phyloP scores from a whole-genome alignment of 2,888 invertebrate species.

The Eretmocerus hayati region DNA sequence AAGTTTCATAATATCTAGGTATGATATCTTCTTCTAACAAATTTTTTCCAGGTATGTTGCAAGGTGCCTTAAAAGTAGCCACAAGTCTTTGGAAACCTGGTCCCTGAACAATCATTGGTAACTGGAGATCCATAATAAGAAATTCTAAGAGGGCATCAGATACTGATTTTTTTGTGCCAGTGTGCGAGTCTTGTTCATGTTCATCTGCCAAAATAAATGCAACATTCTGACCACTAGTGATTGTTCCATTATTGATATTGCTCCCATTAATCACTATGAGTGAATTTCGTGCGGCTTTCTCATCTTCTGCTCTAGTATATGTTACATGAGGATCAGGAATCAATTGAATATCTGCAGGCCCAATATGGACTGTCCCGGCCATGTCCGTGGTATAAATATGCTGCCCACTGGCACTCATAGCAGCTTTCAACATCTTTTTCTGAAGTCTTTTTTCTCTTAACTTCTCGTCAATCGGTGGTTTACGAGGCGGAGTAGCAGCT shows the following conservation, averaged over 20 bases:
- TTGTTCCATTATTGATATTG: conserved; percentile 10
- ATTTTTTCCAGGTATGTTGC: conserved; percentile 48
- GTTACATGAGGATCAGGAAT: conserved; percentile 43
- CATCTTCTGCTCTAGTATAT: conserved; percentile 32
- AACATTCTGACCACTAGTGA: conserved; percentile 32
- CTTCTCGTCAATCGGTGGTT: conserved; percentile 35
- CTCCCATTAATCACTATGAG: conserved; percentile 37
- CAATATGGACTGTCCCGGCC: conserved; percentile 46
- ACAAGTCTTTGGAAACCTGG: conserved; percentile 47
- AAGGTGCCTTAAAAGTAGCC: conserved; percentile 46
- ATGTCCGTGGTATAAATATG: conserved; percentile 45
- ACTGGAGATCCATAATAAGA: conserved; percentile 47
- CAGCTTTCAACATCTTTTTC: conserved; percentile 37
- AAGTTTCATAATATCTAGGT: conserved; percentile 46
- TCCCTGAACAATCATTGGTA: conserved; percentile 49
- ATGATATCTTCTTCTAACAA: conserved; percentile 48
- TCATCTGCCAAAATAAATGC: conserved; percentile 41
- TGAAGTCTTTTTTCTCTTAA: conserved; percentile 40
- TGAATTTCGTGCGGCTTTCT: conserved; percentile 35
- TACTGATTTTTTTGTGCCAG: conserved; percentile 37
- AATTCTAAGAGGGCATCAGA: conserved; percentile 48
- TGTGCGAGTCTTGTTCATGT: conserved; percentile 28
- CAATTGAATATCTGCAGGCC: conserved; percentile 40
- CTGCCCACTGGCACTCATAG: conserved; percentile 30
- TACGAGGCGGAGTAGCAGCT: conserved; percentile 37